A percentile compares a stretch with the other conserved stretches of the same genome.
Evolutionary conservation across 2,113 vertebrate genomes (phyloP).

Genomic region (Pomatorhinus ruficollis): DNA sequence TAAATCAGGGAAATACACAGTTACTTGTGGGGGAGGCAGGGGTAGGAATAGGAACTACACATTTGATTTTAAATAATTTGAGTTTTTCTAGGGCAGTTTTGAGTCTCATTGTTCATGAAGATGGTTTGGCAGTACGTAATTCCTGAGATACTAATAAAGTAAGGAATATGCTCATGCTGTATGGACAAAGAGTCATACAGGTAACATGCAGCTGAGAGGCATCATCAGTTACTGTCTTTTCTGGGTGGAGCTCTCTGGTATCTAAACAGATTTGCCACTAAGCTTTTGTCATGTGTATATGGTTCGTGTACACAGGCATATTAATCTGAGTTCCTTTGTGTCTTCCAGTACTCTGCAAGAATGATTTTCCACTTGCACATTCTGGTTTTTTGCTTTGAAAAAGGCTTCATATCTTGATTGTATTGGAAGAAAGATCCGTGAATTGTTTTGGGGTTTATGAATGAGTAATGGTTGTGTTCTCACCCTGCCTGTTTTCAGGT

Average conservation of each 20-base stretch:
- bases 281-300: background rate
- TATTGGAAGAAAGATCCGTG: background rate
- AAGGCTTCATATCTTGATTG: background rate
- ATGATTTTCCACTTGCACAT: background rate
- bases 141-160: background rate
- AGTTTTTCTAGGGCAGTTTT: background rate
- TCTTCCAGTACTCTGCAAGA: background rate
- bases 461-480: background rate
- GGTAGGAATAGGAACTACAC: background rate
- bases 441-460: background rate
- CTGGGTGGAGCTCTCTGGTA: background rate
- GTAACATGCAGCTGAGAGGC: background rate
- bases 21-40: background rate
- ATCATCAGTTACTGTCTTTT: background rate
- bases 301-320: background rate
- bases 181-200: background rate
- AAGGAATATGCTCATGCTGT: fast-evolving
- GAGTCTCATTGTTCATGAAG: background rate
- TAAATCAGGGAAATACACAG: background rate
- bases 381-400: background rate
- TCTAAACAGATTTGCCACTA: background rate
- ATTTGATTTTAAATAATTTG: background rate
- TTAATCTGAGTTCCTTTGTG: background rate
- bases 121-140: background rate
- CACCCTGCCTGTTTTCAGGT: constrained; percentile 64